phyloP scores from a whole-genome alignment of 2,797 vertebrate genomes.

The Sebastes miniatus region DNA sequence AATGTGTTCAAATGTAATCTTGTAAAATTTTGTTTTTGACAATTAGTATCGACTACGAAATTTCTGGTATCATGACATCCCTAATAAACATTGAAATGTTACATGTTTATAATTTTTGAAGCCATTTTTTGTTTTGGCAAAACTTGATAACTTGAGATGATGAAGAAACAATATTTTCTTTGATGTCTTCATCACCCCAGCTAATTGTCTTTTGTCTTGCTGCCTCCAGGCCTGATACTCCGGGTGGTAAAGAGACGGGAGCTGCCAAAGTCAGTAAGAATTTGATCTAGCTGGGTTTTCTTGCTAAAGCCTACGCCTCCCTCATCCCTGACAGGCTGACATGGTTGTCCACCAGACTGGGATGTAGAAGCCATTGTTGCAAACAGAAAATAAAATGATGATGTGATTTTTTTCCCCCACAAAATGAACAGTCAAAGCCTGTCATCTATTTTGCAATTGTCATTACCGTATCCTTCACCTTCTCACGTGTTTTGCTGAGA shows the following conservation, averaged over 20 bases:
- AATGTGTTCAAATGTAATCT: too few species aligned
- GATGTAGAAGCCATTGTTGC: constrained; percentile 69
- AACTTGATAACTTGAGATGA: background rate
- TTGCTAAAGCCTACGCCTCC: constrained; percentile 89
- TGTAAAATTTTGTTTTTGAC: accelerated
- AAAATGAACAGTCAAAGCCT: constrained; percentile 53
- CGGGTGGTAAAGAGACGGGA: constrained; percentile 98
- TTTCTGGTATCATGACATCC: too few species aligned
- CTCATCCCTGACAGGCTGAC: constrained; percentile 87
- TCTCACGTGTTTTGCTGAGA: constrained; percentile 26
- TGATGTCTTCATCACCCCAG: background rate
- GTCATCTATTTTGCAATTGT: constrained; percentile 11
- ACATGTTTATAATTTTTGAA: background rate
- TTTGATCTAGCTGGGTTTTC: constrained; percentile 89
- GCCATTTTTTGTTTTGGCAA: background rate
- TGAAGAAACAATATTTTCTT: background rate
- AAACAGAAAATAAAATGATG: constrained; percentile 49
- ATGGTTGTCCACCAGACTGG: constrained; percentile 80
- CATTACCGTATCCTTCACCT: constrained; percentile 34
- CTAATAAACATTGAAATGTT: background rate
- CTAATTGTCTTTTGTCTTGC: background rate
- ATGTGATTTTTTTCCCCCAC: background rate
- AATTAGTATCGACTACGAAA: accelerated
- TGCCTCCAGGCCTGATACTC: constrained; percentile 86
- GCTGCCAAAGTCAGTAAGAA: constrained; percentile 99